Evolutionary conservation across 2,888 invertebrate genomes (phyloP).

Genomic region (Calliscelio sp.): DNA sequence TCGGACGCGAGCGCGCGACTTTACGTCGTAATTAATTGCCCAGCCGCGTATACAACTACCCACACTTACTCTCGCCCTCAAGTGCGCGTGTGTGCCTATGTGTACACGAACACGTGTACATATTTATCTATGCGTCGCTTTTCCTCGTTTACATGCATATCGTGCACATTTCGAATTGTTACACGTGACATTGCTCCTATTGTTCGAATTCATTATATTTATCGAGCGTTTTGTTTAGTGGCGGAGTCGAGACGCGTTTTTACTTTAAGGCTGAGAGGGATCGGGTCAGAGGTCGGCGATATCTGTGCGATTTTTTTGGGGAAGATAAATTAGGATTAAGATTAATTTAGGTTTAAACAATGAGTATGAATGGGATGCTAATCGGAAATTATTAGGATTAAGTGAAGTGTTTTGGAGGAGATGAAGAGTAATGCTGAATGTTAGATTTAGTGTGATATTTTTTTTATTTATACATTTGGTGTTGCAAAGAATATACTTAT

Average conservation of each 20-base stretch:
- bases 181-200: conserved; percentile 64
- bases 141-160: conserved; percentile 74
- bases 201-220: conserved; percentile 66
- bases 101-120: conserved; percentile 42
- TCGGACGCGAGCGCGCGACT: conserved; percentile 76
- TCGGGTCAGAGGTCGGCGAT: no score
- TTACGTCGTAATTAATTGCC: conserved; percentile 79
- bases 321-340: no score
- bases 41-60: conserved; percentile 67
- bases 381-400: no score
- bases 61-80: conserved; percentile 43
- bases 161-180: conserved; percentile 71
- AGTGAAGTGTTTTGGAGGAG: no score
- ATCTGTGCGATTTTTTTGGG: no score
- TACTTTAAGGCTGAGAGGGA: background rate
- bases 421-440: no score
- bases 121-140: conserved; percentile 65
- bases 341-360: no score
- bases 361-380: no score
- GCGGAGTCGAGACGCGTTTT: background rate
- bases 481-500: no score
- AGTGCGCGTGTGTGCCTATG: conserved; percentile 30
- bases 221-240: conserved; percentile 36
- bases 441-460: no score
- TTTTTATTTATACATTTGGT: no score